A percentile compares a stretch with the other conserved stretches of the same genome.
These are phyloP conservation scores for Peromyscus attwateri DNA, from an alignment of 2,797 vertebrate genomes.

Conservation along the genomic window DNA sequence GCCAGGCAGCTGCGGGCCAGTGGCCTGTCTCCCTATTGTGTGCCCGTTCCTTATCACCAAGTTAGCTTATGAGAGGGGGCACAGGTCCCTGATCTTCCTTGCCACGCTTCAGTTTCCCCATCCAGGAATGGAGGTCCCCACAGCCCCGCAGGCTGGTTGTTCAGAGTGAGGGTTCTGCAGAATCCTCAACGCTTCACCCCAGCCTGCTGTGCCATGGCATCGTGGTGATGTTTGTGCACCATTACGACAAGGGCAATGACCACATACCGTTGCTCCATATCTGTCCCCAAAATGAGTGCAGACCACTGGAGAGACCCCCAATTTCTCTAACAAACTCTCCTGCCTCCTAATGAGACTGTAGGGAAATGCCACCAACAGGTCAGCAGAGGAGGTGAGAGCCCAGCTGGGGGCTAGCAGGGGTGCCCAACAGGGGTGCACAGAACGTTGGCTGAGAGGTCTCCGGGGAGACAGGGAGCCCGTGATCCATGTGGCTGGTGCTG, in stretches of 20 bases:
- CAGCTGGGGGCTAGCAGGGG: rapidly evolving
- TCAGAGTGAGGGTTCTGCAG: not conserved
- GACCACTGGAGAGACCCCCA: rapidly evolving
- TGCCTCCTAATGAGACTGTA: not conserved
- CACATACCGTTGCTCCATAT: rapidly evolving
- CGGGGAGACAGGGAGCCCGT: rapidly evolving
- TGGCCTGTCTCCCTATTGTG: too few species aligned
- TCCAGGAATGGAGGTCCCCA: not conserved
- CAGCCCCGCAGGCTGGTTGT: not conserved
- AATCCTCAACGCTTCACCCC: too few species aligned
- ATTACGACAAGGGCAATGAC: rapidly evolving
- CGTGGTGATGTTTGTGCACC: rapidly evolving
- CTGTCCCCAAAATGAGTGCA: rapidly evolving
- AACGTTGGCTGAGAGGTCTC: rapidly evolving
- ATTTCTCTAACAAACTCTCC: not conserved
- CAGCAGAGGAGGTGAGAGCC: not conserved
- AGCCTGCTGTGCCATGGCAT: not conserved
- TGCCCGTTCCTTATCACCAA: too few species aligned
- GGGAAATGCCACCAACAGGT: rapidly evolving
- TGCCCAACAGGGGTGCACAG: rapidly evolving
- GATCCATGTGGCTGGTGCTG: rapidly evolving
- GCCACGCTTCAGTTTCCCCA: not conserved
- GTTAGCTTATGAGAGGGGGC: too few species aligned
- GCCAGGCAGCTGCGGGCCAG: not conserved
- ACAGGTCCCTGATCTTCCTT: not conserved